Evolutionary conservation across 2,113 vertebrate species (phyloP).

Genomic region (Vidua chalybeata): DNA sequence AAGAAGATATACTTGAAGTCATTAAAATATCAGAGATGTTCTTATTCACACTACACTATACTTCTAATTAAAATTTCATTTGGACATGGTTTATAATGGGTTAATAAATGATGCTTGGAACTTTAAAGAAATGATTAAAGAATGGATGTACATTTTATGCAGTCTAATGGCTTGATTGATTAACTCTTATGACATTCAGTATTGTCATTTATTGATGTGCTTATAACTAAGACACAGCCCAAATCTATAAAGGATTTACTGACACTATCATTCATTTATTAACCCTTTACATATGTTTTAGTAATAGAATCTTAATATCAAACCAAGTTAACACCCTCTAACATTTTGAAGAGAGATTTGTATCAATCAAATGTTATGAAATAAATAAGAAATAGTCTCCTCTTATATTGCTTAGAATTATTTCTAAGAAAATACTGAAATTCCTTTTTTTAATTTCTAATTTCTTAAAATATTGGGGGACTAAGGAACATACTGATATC

Average conservation of each 20-base stretch:
- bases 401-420: background rate
- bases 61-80: background rate
- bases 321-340: background rate
- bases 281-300: background rate
- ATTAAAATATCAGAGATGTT: background rate
- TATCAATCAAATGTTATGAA: background rate
- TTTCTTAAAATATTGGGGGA: background rate
- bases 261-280: slow-evolving; percentile 14
- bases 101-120: background rate
- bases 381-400: background rate
- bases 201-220: background rate
- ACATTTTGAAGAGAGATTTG: background rate
- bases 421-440: background rate
- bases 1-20: background rate
- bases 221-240: background rate
- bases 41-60: background rate
- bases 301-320: background rate
- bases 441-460: background rate
- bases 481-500: background rate
- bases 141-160: background rate
- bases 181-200: background rate
- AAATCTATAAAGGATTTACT: slow-evolving; percentile 16
- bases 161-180: background rate
- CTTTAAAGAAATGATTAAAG: background rate
- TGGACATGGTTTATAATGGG: background rate